Base-by-base conservation (phyloP, 2,797 vertebrate species). In the Sternarchorhynchus goeldii region DNA sequence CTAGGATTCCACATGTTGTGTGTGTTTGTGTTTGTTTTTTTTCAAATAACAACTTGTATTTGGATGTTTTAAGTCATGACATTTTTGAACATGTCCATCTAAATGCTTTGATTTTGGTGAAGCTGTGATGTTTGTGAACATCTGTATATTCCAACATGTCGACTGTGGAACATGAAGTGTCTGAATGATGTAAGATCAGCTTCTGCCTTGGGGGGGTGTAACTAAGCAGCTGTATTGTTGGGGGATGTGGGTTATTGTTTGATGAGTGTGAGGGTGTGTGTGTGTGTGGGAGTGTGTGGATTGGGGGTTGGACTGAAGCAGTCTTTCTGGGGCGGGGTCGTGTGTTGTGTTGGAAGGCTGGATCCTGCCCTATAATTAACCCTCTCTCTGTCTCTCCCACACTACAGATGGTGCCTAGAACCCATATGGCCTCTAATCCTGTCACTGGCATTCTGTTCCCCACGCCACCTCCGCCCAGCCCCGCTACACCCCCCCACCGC, bases 391-490 rank as follows among this genome's bases (percentile, higher is more conserved):
- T 91, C 90, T 88, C 93, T 92, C 89, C 91, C 89, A 93, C 90
- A 91, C 88, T 94, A 90, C 93, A 94, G 93, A 94, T 94, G 93
- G 93, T 93, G 91, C 91, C 91, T 92, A 87, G 86, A 91, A 92
- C 88, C 93, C 93, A 94, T 94, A 94, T 94, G 93, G 93, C 90
- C 90, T 91, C 90, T 94, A 94, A 94, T 94, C 93, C 93, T 88
- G 89, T 93, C 92, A 93, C 91, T 94, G 93, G 91, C 92, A 93
- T 94, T 93, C 92, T 91, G 88, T 85, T 92, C 89, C 85, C 86
- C 36, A 84, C 86, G 81, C 87, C 88, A 86, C 87, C 86, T 90
- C 87, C 78, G 82, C 86, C 76, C 84, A 77, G 73, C 81, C 82
- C 78, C 76, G 76, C 55, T 76, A 69, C 12, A 60, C 76, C 70